Conservation (phyloP, 2,797 vertebrate genomes). For the Poeciliopsis turneri region DNA sequence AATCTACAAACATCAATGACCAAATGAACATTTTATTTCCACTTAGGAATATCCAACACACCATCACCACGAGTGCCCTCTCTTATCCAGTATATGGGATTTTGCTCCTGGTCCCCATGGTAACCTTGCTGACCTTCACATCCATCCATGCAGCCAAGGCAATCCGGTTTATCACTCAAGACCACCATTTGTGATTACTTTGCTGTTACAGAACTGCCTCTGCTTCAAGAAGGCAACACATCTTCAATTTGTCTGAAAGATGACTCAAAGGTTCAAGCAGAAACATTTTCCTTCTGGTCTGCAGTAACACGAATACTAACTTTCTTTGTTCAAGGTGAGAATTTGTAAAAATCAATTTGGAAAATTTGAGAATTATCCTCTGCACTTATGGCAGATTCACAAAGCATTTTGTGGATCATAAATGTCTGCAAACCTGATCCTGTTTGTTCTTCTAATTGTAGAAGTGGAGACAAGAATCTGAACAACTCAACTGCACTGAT, state of each 20-base stretch:
- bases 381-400: background rate
- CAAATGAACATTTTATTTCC: background rate
- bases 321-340: conserved; percentile 1
- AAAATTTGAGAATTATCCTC: background rate
- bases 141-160: background rate
- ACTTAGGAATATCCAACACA: background rate
- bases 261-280: background rate
- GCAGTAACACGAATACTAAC: background rate
- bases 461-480: background rate
- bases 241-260: background rate
- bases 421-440: background rate
- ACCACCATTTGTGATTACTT: conserved; percentile 1
- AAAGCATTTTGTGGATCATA: background rate
- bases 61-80: background rate
- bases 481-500: background rate
- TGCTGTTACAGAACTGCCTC: conserved; percentile 7
- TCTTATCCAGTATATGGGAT: conserved; percentile 7
- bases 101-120: conserved; percentile 9
- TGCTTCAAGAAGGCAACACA: background rate
- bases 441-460: background rate
- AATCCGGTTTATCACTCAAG: background rate
- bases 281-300: conserved; percentile 4
- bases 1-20: background rate
- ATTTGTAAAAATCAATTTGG: background rate
- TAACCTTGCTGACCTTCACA: conserved; percentile 26